These are phyloP conservation scores for Hylaea fasciaria DNA, from an alignment of 2,888 invertebrate genomes.

Conservation along the genomic window DNA sequence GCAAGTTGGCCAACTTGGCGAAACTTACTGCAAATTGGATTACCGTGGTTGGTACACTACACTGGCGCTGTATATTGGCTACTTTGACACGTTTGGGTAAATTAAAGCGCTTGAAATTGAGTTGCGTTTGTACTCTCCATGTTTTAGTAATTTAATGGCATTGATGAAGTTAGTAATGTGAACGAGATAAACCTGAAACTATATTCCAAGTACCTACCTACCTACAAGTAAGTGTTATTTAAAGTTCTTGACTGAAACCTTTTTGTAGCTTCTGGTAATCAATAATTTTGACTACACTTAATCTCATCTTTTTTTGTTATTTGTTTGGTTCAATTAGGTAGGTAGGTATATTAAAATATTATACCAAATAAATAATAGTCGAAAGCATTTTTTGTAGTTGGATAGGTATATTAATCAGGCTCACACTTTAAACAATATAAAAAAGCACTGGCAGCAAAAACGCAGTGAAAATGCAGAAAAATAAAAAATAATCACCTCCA, in stretches of 20 bases:
- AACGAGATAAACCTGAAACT: too few species aligned
- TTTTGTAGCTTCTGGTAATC: not conserved
- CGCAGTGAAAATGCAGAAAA: slow-evolving; percentile 17
- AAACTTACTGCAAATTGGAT: slow-evolving; percentile 80
- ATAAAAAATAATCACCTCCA: slow-evolving; percentile 35
- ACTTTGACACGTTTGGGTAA: slow-evolving; percentile 60
- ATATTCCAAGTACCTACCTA: too few species aligned
- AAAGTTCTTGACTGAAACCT: not conserved
- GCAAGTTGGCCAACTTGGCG: slow-evolving; percentile 62
- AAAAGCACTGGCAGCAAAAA: slow-evolving; percentile 3
- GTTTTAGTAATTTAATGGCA: not conserved
- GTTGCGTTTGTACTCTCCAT: slow-evolving; percentile 2
- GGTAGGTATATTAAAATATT: too few species aligned
- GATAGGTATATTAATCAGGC: too few species aligned
- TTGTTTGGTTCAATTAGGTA: too few species aligned
- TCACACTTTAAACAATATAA: not conserved
- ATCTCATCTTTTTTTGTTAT: too few species aligned
- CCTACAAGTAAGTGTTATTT: not conserved
- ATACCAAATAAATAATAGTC: too few species aligned
- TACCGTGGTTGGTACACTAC: slow-evolving; percentile 55
- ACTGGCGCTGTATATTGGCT: slow-evolving; percentile 55
- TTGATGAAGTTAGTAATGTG: too few species aligned
- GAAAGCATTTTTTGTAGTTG: too few species aligned
- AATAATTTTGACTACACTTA: too few species aligned
- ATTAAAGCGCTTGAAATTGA: slow-evolving; percentile 32